Evolutionary conservation across 23 tunicate species (phyloP), one percentile per base, ranked within the genome.

Genomic region (Corella eumyota): DNA sequence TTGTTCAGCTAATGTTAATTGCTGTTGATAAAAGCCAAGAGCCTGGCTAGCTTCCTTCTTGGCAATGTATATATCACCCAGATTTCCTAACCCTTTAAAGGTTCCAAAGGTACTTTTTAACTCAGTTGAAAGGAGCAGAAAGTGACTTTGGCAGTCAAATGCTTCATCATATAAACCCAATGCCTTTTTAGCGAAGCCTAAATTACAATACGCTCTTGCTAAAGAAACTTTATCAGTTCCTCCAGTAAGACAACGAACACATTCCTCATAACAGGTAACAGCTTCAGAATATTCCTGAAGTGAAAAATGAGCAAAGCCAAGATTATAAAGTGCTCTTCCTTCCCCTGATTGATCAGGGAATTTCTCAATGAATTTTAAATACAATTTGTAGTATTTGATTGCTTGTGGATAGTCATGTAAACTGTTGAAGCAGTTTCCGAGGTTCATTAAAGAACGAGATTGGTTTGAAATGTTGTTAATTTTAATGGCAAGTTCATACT

Each of bases 141-240:
- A 86, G 5, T 20, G 23, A 21, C 60, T 49, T 57, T 86, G 95
- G 33, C 80, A 86, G 15, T 78, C 80, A 26, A 78, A 46, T 20
- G 95, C 85, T 27, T 32, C 54, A 19, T 60, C 70, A 4, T 23
- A 31, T 1, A 71, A 59, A 17, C 80, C 95, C 2, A 63, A 47
- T 29, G 61, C 67, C 45, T 77, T 77, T 30, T 36, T 32, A 9
- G 95, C 68, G 25, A 86, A 62, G 7, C 95, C 95, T 22, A 86
- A 66, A 59, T 86, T 86, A 60, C 95, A 86, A 67, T 66, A 77
- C 6, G 85, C 86, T 40, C 95, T 66, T 4, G 95, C 95, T 51
- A 78, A 52, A 22, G 85, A 70, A 7, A 78, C 64, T 27, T 69
- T 51, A 17, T 74, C 80, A 6, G 64, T 58, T 31, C 64, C 54